A percentile compares a stretch with the other conserved stretches of the same genome.
These are phyloP conservation scores for Coronaproctus castanopsis DNA, from an alignment of 2,888 invertebrate species.

Conservation along the genomic window DNA sequence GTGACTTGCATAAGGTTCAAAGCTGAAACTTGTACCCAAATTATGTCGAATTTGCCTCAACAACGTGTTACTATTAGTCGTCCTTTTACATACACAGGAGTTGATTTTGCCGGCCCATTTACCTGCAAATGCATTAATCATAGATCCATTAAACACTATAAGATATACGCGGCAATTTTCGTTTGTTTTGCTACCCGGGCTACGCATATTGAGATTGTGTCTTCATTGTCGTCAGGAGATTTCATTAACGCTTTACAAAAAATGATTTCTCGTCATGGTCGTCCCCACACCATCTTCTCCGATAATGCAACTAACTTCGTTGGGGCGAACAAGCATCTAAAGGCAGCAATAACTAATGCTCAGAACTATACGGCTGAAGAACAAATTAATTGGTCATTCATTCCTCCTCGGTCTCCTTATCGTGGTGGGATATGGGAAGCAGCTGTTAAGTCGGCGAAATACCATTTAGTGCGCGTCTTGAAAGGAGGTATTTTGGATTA, in stretches of 20 bases:
- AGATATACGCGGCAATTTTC: neutral
- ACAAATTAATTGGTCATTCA: neutral
- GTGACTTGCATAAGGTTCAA: slow-evolving; percentile 6
- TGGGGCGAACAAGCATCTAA: slow-evolving; percentile 8
- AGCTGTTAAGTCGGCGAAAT: slow-evolving; percentile 1
- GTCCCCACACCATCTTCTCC: slow-evolving; percentile 11
- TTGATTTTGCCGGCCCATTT: slow-evolving; percentile 15
- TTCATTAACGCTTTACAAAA: neutral
- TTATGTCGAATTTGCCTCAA: slow-evolving; percentile 14
- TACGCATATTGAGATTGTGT: neutral
- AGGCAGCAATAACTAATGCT: neutral
- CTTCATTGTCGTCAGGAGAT: neutral
- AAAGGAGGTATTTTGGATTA: neutral
- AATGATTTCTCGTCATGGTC: slow-evolving; percentile 13
- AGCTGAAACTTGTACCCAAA: neutral
- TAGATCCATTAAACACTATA: neutral
- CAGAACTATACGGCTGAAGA: neutral
- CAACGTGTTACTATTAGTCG: slow-evolving; percentile 12
- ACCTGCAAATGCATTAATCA: neutral
- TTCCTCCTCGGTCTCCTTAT: neutral
- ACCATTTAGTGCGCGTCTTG: neutral
- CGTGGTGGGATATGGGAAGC: slow-evolving; percentile 1
- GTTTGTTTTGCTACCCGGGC: slow-evolving; percentile 1
- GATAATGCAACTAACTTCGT: slow-evolving; percentile 18
- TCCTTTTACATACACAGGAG: slow-evolving; percentile 15